phyloP scores from a whole-genome alignment of 1,140 invertebrate genomes.

The Anastrepha obliqua region DNA sequence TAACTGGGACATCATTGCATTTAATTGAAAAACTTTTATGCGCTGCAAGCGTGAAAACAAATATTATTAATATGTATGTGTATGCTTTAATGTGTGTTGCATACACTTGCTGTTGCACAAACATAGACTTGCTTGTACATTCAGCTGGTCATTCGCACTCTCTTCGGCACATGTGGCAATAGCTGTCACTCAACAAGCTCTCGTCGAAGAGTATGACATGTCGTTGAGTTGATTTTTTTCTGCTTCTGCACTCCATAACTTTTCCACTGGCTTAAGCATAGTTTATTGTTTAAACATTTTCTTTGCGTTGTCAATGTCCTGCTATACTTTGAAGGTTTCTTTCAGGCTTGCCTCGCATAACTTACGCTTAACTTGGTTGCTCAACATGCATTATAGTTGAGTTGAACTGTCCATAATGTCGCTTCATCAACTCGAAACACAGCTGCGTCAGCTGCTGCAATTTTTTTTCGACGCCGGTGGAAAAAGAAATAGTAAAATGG shows the following conservation, averaged over 20 bases:
- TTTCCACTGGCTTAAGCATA: constrained; percentile 42
- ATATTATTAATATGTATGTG: constrained; percentile 4
- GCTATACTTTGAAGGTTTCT: constrained; percentile 1
- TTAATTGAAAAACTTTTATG: constrained; percentile 53
- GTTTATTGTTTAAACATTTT: constrained; percentile 44
- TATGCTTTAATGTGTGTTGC: background rate
- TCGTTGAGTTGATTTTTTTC: constrained; percentile 6
- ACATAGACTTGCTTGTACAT: background rate
- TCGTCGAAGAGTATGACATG: background rate
- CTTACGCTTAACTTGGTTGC: constrained; percentile 9
- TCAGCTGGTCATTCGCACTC: background rate
- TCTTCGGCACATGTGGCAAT: background rate
- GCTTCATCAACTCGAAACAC: constrained; percentile 20
- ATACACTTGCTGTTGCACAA: background rate
- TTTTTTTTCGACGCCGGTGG: background rate
- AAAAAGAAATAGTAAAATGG: background rate
- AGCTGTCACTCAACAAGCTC: background rate
- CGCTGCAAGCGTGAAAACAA: constrained; percentile 46
- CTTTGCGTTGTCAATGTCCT: constrained; percentile 9
- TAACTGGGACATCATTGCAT: constrained; percentile 37
- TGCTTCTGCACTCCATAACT: background rate
- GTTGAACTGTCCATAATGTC: constrained; percentile 8
- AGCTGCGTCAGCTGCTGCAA: constrained; percentile 24
- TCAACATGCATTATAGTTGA: background rate
- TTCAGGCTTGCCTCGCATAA: constrained; percentile 29